Evolutionary conservation across 2,797 vertebrate species (phyloP).

Genomic region (Arnoldichthys spilopterus): DNA sequence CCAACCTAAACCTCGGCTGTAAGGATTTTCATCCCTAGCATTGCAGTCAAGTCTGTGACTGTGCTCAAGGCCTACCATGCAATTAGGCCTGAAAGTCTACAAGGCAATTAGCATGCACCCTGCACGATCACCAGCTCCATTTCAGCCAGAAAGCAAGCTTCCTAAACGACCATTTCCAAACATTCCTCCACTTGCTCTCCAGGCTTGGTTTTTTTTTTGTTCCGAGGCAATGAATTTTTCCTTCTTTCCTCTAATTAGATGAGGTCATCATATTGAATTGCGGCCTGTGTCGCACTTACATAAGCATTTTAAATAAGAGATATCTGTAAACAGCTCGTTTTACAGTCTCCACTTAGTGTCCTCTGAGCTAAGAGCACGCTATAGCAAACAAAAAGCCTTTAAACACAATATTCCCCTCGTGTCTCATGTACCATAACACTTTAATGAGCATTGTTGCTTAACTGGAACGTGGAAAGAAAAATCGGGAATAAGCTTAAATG

Average conservation of each 20-base stretch:
- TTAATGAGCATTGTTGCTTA: slow-evolving; percentile 24
- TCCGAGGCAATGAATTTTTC: slow-evolving; percentile 2
- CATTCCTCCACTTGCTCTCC: background rate
- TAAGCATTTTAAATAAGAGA: slow-evolving; percentile 24
- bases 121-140: slow-evolving; percentile 8
- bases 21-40: background rate
- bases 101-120: background rate
- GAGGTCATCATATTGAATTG: slow-evolving; percentile 18
- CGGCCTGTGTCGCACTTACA: background rate
- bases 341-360: background rate
- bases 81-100: background rate
- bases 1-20: background rate
- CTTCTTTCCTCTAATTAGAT: background rate
- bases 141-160: background rate
- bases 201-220: slow-evolving; percentile 1
- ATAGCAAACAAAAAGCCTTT: too few species aligned
- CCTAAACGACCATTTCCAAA: background rate
- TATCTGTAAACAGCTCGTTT: slow-evolving; percentile 24
- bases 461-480: background rate
- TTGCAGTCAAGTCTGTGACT: background rate
- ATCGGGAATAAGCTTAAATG: background rate
- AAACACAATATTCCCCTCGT: background rate
- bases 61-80: background rate
- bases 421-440: background rate
- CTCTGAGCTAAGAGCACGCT: background rate